These are phyloP conservation scores for Odocoileus virginianus DNA, from an alignment of 2,113 vertebrate species.

Conservation along the genomic window DNA sequence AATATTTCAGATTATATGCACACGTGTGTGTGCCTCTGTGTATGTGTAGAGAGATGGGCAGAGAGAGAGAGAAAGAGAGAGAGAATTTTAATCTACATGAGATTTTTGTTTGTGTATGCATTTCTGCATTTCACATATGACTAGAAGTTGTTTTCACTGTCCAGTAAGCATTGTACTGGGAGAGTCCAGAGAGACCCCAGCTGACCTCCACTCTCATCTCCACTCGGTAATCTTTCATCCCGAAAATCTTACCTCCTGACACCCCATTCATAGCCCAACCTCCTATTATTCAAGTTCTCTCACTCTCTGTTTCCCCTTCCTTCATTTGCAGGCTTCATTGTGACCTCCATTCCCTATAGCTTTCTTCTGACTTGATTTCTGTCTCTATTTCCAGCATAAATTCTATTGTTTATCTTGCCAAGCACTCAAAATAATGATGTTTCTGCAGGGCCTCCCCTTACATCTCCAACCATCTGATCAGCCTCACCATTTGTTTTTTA, in stretches of 20 bases:
- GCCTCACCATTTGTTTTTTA: not conserved
- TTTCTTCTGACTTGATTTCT: not conserved
- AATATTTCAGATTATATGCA: not conserved
- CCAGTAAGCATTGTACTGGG: not conserved
- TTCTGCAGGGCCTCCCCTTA: not conserved
- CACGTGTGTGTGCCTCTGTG: not conserved
- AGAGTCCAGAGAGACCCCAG: not conserved
- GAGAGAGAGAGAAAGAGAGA: not conserved
- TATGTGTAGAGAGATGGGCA: too few species aligned
- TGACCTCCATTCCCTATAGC: not conserved
- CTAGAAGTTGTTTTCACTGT: not conserved
- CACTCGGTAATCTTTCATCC: not conserved
- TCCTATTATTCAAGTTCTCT: not conserved
- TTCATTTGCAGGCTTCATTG: not conserved
- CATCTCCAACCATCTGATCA: not conserved
- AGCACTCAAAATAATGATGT: not conserved
- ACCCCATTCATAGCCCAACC: not conserved
- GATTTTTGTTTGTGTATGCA: not conserved
- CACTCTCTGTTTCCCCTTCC: not conserved
- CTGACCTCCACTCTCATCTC: not conserved
- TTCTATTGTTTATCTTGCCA: not conserved
- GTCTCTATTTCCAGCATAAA: not conserved
- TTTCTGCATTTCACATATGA: not conserved
- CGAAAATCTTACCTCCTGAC: not conserved
- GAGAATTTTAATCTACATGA: not conserved